Evolutionary conservation across 2,113 vertebrate species (phyloP).

Genomic region (Amia ocellicauda): DNA sequence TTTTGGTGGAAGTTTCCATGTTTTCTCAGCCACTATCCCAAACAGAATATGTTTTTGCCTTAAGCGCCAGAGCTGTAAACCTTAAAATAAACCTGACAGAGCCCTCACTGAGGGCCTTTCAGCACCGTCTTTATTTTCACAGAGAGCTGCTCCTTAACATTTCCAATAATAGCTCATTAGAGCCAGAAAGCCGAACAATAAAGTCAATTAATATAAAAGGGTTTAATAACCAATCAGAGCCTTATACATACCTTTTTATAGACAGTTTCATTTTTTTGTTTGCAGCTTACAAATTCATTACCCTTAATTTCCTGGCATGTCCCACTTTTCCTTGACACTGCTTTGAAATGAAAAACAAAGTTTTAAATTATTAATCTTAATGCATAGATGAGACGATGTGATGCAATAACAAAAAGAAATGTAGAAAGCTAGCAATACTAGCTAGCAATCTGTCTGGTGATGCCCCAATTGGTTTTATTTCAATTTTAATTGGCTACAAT

Average conservation of each 20-base stretch:
- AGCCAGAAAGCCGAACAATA: constrained; percentile 7
- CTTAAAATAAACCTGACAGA: constrained; percentile 60
- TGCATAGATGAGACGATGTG: too few species aligned
- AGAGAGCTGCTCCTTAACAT: neutral
- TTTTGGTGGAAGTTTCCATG: constrained; percentile 59
- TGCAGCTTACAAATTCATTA: constrained; percentile 2
- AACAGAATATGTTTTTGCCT: constrained; percentile 55
- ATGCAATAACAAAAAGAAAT: too few species aligned
- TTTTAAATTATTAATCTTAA: too few species aligned
- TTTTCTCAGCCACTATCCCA: constrained; percentile 61
- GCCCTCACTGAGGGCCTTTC: neutral
- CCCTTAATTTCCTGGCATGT: neutral
- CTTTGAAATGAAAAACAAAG: neutral
- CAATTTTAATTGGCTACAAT: too few species aligned
- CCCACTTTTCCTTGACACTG: neutral
- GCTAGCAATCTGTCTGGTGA: too few species aligned
- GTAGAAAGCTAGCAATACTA: too few species aligned
- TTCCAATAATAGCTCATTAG: constrained; percentile 9
- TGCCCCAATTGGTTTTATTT: too few species aligned
- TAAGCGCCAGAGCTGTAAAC: constrained; percentile 61
- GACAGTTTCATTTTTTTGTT: neutral
- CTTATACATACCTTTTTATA: neutral
- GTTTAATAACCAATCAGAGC: constrained; percentile 2
- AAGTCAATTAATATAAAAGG: neutral
- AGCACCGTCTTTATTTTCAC: neutral